Evolutionary conservation across 2,113 vertebrate species (phyloP), one percentile per base, ranked within the genome.

Genomic region (Gobiocypris rarus): DNA sequence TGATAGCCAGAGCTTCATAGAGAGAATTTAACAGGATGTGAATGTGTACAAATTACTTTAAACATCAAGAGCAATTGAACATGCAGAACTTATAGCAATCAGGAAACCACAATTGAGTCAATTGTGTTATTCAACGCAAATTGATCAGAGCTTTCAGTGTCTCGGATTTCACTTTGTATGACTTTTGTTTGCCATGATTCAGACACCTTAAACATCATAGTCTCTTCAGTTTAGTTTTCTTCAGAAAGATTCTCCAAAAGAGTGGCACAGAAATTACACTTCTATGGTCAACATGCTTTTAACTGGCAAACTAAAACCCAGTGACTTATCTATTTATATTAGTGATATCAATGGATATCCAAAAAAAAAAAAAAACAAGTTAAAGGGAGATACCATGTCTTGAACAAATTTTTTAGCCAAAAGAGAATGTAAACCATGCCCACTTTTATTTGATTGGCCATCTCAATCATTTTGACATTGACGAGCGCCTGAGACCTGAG

Each of bases 21-120:
- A 59, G 58, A 80, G 83, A 84, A 76, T 76, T 69, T 5, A 52
- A 9, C 13, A 43, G 83, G 79, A 79, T 77, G 65, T 71, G 75
- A 87, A 83, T 83, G 85, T 83, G 81, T 76, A 70, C 58, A 85
- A 83, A 83, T 71, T 74, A 83, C 71, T 82, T 85, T 45, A 82
- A 82, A 85, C 84, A 85, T 81, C 28, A 26, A 85, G 67, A 81
- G 58, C 58, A 81, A 67, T 75, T 43, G 50, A 76, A 74, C 58
- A 65, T 0, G 48, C 61, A 43, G 24, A 78, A 69, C 82, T 76
- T 78, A 63, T 9, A 75, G 71, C 50, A 74, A 74, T 63, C 74
- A 81, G 34, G 43, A 41, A 74, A 34, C 59, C 58, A 9, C 38
- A 11, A n/a, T n/a, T n/a, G 56, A 70, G 54, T 67, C 78, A 69